Evolutionary conservation across 30 jellyfish, hydroid and myxozoan genomes (phyloP), one percentile per base, ranked within the genome.

Genomic region (Hydra vulgaris): DNA sequence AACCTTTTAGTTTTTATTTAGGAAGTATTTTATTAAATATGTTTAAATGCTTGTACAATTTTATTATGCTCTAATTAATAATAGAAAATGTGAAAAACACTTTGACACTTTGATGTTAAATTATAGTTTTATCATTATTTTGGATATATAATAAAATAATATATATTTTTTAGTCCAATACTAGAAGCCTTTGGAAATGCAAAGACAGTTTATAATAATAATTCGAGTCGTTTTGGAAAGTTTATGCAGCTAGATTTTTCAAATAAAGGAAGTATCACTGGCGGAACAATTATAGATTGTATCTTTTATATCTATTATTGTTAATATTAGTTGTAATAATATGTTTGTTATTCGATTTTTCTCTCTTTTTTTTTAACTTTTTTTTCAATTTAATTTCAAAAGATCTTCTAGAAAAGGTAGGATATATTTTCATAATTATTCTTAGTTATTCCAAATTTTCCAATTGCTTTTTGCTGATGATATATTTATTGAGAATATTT

Each of bases 161-260:
- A n/a, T n/a, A n/a, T n/a, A n/a, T 40, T 3, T 40, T 40, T 40
- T 40, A 92, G 98, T 73, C 98, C 98, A 7, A 92, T 92, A 27
- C 73, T 92, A 54, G 98, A 92, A 81, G 98, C 98, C 23, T 92
- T 92, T 84, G 98, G 98, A 75, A 92, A 92, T 84, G 98, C 98
- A 27, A 92, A 92, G 79, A 92, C 98, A 52, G 82, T 92, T 25
- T 92, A 86, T 89, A 92, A 92, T 78, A 92, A 84, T 81, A 92
- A 92, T 77, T 92, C 98, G 5, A 92, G 98, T 69, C 94, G 98
- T 27, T 92, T 92, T 84, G 98, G 98, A 73, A 92, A 92, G 82
- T 92, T 87, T 70, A 92, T 92, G 87, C 86, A 92, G 83, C 84
- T 92, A 66, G 78, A 87, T 82, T 92, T 92, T 77, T 66, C 86